Percentiles rank a stretch among this genome's conserved stretches.
Evolutionary conservation across 92 coral and sea anemone species (phyloP).

Genomic region (Parazoanthus atlanticus): DNA sequence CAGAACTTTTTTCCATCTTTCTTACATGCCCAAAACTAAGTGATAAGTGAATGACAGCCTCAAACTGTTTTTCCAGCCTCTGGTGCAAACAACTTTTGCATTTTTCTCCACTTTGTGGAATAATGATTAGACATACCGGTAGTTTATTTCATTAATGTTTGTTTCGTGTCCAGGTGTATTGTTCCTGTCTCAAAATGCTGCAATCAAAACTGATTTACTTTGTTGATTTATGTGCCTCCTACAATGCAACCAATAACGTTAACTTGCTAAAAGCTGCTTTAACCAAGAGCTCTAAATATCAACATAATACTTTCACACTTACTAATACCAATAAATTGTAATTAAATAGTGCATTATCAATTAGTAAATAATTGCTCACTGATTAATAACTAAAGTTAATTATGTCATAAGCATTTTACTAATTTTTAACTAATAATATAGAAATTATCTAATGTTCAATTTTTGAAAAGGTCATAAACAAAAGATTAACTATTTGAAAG

Average conservation of each 20-base stretch:
- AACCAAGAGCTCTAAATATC: too few species aligned
- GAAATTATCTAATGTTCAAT: too few species aligned
- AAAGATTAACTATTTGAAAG: neutral
- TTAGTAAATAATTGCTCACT: neutral
- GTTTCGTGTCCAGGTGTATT: neutral
- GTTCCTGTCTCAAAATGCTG: slow-evolving; percentile 8
- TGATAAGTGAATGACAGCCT: too few species aligned
- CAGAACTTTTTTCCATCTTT: too few species aligned
- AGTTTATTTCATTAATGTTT: neutral
- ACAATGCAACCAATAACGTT: too few species aligned
- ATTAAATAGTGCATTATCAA: too few species aligned
- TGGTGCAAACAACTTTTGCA: too few species aligned
- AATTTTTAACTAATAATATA: too few species aligned
- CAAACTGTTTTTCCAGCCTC: too few species aligned
- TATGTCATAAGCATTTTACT: neutral
- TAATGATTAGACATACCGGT: neutral
- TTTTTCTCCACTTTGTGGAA: neutral
- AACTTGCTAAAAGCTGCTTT: too few species aligned
- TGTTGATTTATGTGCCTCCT: neutral
- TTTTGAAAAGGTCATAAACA: too few species aligned
- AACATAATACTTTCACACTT: neutral
- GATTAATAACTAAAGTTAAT: neutral
- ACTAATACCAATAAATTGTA: neutral
- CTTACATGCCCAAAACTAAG: too few species aligned
- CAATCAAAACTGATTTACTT: neutral